Evolutionary conservation across 2,888 invertebrate species (phyloP).

Genomic region (Cylindroiulus punctatus): DNA sequence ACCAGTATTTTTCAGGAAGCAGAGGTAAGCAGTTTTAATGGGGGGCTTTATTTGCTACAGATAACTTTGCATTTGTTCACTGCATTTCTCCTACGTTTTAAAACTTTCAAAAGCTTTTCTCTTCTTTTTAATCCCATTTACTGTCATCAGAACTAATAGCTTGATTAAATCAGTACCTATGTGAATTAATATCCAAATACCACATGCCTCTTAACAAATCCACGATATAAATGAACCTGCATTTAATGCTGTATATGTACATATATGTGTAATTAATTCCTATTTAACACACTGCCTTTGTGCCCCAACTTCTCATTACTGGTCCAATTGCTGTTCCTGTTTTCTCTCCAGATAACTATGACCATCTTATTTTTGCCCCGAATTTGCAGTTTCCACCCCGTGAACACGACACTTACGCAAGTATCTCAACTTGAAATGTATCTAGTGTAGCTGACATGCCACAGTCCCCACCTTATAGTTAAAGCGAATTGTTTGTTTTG

Average conservation of each 20-base stretch:
- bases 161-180: neutral
- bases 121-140: neutral
- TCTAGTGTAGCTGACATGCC: slow-evolving; percentile 12
- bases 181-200: slow-evolving; percentile 38
- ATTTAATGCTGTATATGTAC: slow-evolving; percentile 10
- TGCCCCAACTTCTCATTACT: neutral
- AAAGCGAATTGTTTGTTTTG: slow-evolving; percentile 10
- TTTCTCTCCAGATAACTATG: slow-evolving; percentile 8
- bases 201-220: slow-evolving; percentile 23
- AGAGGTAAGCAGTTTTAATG: neutral
- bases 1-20: neutral
- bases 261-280: slow-evolving; percentile 33
- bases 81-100: neutral
- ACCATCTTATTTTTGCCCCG: neutral
- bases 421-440: slow-evolving; percentile 28
- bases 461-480: slow-evolving; percentile 16
- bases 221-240: slow-evolving; percentile 10
- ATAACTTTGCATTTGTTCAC: neutral
- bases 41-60: neutral
- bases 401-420: slow-evolving; percentile 8
- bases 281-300: slow-evolving; percentile 40
- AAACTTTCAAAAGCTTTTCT: neutral
- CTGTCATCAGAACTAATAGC: neutral
- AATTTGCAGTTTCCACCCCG: neutral
- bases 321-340: slow-evolving; percentile 36